phyloP scores from a whole-genome alignment of 2,797 vertebrate species.

The Aselliscus stoliczkanus region DNA sequence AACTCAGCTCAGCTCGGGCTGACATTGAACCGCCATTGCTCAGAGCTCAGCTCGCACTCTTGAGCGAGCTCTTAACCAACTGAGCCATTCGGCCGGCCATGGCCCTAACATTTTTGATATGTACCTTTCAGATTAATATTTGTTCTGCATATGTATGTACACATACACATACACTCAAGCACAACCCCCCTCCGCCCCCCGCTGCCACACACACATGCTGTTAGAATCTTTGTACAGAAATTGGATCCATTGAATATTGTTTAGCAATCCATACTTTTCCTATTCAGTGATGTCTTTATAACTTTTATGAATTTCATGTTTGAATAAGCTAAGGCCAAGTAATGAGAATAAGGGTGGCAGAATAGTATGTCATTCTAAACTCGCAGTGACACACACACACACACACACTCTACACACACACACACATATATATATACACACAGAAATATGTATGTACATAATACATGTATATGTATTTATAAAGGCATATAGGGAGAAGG shows the following conservation, averaged over 20 bases:
- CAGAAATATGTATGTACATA: not conserved
- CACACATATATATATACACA: not conserved
- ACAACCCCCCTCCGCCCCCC: too few species aligned
- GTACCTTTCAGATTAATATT: not conserved
- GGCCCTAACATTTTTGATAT: not conserved
- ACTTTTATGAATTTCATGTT: not conserved
- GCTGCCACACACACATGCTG: not conserved
- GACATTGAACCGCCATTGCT: too few species aligned
- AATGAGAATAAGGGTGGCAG: not conserved
- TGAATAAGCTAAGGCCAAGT: not conserved
- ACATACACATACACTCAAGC: fast-evolving
- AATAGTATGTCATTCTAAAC: not conserved
- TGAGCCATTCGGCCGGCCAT: too few species aligned
- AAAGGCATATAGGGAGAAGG: not conserved
- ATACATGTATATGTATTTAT: fast-evolving
- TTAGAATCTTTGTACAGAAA: not conserved
- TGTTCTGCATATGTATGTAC: too few species aligned
- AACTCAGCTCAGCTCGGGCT: too few species aligned
- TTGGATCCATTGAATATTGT: not conserved
- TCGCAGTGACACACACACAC: not conserved
- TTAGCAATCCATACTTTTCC: not conserved
- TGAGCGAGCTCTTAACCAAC: too few species aligned
- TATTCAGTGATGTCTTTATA: not conserved
- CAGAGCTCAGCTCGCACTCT: too few species aligned
- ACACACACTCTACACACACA: not conserved